Evolutionary conservation across 2,888 invertebrate genomes (phyloP).

Genomic region (Acleris emargana): DNA sequence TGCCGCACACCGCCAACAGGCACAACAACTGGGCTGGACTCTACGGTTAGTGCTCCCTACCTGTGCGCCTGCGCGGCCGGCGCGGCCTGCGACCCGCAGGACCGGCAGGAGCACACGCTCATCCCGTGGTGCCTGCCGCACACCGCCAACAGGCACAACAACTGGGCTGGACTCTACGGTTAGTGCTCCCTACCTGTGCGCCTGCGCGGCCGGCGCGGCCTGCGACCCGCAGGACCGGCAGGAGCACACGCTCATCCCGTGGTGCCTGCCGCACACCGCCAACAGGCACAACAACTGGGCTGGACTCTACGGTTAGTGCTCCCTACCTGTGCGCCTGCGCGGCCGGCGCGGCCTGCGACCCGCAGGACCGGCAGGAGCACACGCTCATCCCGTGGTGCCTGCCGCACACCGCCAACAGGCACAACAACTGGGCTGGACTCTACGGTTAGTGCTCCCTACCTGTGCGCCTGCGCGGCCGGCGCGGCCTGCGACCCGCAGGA

Average conservation of each 20-base stretch:
- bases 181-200: conserved; percentile 9
- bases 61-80: conserved; percentile 38
- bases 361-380: conserved; percentile 89
- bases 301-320: conserved; percentile 87
- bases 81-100: conserved; percentile 85
- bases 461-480: conserved; percentile 38
- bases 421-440: conserved; percentile 94
- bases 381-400: conserved; percentile 95
- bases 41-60: conserved; percentile 79
- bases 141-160: conserved; percentile 92
- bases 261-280: conserved; percentile 94
- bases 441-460: conserved; percentile 79
- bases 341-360: conserved; percentile 82
- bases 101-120: conserved; percentile 91
- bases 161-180: conserved; percentile 94
- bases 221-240: conserved; percentile 90
- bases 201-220: conserved; percentile 45
- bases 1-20: conserved; percentile 93
- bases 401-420: conserved; percentile 93
- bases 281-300: conserved; percentile 94
- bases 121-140: conserved; percentile 96
- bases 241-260: conserved; percentile 92
- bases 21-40: conserved; percentile 95
- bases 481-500: conserved; percentile 86
- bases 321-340: not conserved